Percentiles rank a stretch among this genome's conserved stretches.
phyloP scores from a whole-genome alignment of 1,140 invertebrate genomes.

The Drosophila yakuba region DNA sequence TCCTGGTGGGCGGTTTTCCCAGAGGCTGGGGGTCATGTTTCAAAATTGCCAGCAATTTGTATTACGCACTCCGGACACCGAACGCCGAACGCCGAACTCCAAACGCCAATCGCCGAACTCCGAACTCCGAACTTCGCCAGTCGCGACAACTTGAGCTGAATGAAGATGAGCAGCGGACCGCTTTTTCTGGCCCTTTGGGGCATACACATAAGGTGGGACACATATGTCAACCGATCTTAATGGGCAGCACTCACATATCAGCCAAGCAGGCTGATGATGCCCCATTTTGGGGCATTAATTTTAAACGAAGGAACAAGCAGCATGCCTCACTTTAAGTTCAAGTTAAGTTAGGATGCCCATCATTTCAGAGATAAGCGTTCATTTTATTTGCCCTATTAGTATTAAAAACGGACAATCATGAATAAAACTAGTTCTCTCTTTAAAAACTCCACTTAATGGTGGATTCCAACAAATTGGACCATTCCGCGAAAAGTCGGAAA shows the following conservation, averaged over 20 bases:
- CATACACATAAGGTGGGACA: conserved; percentile 9
- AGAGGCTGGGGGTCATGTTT: conserved; percentile 23
- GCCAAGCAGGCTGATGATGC: not conserved
- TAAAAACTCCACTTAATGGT: not conserved
- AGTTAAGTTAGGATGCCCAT: not conserved
- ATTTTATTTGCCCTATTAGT: no score
- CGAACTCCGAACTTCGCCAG: not conserved
- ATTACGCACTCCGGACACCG: conserved; percentile 2
- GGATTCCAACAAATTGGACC: not conserved
- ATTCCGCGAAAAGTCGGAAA: not conserved
- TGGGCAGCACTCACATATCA: conserved; percentile 16
- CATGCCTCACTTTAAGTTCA: not conserved
- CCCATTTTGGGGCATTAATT: conserved; percentile 1
- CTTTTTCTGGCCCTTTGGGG: not conserved
- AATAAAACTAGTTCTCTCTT: no score
- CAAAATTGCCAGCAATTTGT: conserved; percentile 55
- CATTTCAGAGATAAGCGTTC: not conserved
- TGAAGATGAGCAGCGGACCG: conserved; percentile 29
- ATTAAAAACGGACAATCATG: no score
- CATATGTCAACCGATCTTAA: conserved; percentile 20
- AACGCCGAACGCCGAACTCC: no score
- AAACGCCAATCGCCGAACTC: no score
- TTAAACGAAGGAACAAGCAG: conserved; percentile 2
- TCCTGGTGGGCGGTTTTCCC: conserved; percentile 5
- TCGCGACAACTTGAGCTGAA: conserved; percentile 33